Conservation (phyloP, 2,797 vertebrate species). For the Sylvilagus floridanus region DNA sequence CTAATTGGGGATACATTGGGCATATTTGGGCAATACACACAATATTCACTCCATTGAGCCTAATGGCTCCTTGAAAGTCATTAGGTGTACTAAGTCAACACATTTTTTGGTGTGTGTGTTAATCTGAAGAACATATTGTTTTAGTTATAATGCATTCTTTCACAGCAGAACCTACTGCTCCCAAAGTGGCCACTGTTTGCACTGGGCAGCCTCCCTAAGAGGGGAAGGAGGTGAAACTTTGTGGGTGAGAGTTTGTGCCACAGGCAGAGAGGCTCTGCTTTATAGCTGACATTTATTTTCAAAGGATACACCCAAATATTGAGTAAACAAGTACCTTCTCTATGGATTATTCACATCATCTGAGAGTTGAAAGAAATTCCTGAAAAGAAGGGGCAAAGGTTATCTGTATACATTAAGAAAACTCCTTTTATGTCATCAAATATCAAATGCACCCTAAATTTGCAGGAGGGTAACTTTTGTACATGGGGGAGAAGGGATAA, state of each 20-base stretch:
- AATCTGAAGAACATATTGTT: slow-evolving; percentile 87
- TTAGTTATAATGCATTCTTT: slow-evolving; percentile 86
- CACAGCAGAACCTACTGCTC: slow-evolving; percentile 74
- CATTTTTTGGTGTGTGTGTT: slow-evolving; percentile 83
- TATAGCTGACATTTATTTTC: not conserved
- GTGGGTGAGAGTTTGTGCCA: not conserved
- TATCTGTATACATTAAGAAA: not conserved
- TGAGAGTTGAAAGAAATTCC: not conserved
- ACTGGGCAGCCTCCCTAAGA: not conserved
- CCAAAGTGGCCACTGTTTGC: slow-evolving; percentile 74
- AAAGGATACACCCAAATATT: not conserved
- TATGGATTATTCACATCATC: not conserved
- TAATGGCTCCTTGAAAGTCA: slow-evolving; percentile 88
- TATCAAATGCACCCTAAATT: not conserved
- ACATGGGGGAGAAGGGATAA: rapidly evolving
- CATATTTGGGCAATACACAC: slow-evolving; percentile 81
- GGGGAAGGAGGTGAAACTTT: not conserved
- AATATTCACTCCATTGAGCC: slow-evolving; percentile 80
- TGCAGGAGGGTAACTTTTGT: not conserved
- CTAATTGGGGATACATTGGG: slow-evolving; percentile 74
- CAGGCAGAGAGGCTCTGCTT: not conserved
- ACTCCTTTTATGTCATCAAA: not conserved
- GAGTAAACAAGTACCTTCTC: not conserved
- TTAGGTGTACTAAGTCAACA: slow-evolving; percentile 88
- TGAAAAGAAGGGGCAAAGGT: not conserved